Evolutionary conservation across 2,113 vertebrate species (phyloP), one percentile per base, ranked within the genome.

Genomic region (Carettochelys insculpta): DNA sequence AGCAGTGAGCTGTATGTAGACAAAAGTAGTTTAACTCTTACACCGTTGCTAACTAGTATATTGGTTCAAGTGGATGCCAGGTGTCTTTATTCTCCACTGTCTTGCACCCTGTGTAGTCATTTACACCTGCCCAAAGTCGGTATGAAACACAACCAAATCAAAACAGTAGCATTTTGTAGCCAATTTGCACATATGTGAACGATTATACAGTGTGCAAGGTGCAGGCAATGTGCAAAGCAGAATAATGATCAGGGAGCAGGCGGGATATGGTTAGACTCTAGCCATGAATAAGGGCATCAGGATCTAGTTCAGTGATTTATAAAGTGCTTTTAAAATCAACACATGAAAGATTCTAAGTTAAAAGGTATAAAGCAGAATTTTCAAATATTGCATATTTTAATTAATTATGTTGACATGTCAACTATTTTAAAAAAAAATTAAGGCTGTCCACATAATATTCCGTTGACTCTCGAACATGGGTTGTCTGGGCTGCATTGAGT

Each of bases 1-100:
- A 99, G 99, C 98, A 99, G 99, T 95, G 98, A 99, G 95, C 98
- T 98, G 99, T 99, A 97, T 98, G 99, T 98, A 89, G 88, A 56
- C 92, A 78, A 73, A 52, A 76, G 54, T 83, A 82, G 82, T 80
- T 92, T 78, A 52, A 16, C 89, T 92, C 87, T 73, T 68, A 68
- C 61, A 38, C 61, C 38, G 38, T 68, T 38, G 61, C 17, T 86
- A 88, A 87, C 19, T 52, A 50, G 75, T 1, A 0, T 86, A 27
- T 51, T 77, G 79, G 77, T 56, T 92, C 11, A 41, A 47, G 80
- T 80, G 79, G 92, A 76, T 85, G 83, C 88, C 58, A 51, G 83
- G 52, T n/a, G 82, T 90, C 86, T 80, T 82, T 86, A 7, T 85
- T 78, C 84, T n/a, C 56, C 52, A 12, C 31, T 47, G 6, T 87